These are phyloP conservation scores for Chironomus striatipennis DNA, from an alignment of 1,140 invertebrate genomes.

Conservation along the genomic window DNA sequence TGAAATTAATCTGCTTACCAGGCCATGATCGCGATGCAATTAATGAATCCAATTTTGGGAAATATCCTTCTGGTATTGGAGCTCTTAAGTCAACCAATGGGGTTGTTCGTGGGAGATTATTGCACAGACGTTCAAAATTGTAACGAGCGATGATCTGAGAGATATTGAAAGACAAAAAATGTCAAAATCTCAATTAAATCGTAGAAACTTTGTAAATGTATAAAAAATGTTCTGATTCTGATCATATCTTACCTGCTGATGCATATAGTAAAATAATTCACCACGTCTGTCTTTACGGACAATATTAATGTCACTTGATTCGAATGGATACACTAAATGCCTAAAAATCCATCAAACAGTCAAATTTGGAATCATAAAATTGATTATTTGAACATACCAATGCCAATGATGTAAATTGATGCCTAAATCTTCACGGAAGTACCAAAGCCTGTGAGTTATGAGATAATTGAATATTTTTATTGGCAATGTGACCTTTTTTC, in stretches of 20 bases:
- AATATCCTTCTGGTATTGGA: conserved; percentile 34
- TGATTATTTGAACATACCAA: conserved; percentile 30
- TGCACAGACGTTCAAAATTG: conserved; percentile 35
- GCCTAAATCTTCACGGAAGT: conserved; percentile 50
- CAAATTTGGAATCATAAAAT: not conserved
- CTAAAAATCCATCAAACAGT: conserved; percentile 34
- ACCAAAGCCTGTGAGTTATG: conserved; percentile 30
- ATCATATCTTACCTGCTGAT: conserved; percentile 44
- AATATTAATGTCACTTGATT: conserved; percentile 34
- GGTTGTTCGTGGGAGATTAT: conserved; percentile 30
- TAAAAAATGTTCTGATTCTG: conserved; percentile 32
- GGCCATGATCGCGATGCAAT: conserved; percentile 42
- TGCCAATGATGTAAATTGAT: conserved; percentile 54
- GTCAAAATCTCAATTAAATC: not conserved
- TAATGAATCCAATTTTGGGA: conserved; percentile 33
- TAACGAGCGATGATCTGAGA: conserved; percentile 27
- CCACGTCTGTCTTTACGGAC: conserved; percentile 50
- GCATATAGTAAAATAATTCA: conserved; percentile 54
- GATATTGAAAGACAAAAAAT: not conserved
- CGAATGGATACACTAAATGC: conserved; percentile 47
- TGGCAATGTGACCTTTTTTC: no score
- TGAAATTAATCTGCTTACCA: no score
- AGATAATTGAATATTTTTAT: not conserved
- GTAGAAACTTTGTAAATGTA: not conserved
- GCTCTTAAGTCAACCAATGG: conserved; percentile 29